Base-by-base conservation (phyloP, 2,888 invertebrate genomes). In the Conchocele bisecta region DNA sequence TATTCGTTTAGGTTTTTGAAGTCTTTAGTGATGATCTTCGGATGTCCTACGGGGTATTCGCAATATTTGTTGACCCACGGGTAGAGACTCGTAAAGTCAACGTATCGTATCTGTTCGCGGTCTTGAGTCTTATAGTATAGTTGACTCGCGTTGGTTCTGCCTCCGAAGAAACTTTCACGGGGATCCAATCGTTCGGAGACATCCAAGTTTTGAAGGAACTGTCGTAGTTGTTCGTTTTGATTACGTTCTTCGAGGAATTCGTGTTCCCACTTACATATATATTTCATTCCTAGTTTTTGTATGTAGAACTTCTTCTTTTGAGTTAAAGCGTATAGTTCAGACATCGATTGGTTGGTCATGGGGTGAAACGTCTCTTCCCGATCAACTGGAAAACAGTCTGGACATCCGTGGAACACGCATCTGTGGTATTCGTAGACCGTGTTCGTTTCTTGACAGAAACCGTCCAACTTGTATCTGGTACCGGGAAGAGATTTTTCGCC, bases 91-190 rank as follows among this genome's bases (percentile, higher is more conserved):
- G 69, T 76, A 20, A 84, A 81, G 20, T 68, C 73, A 17, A 50
- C 48, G 42, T 87, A 84, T 15, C 61, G 57, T 7, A 84, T 82
- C 33, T 67, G 42, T 50, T 85, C 70, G 5, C 44, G 2, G 20
- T 35, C 75, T 7, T 48, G 24, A 0, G 51, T 61, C 29, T 77
- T 68, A 28, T 83, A 65, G 20, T 77, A 74, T 4, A 86, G 54
- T 35, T 84, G 59, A 69, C 82, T 58, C 20, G 81, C 81, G 39
- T 82, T 81, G 0, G 82, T 83, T 2, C 85, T 24, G 0, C 86
- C 86, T 0, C 87, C 84, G 67, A 66, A 85, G 37, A 88, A 85
- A 13, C 84, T 79, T 37, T 86, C 79, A 31, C 79, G 53, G 4
- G 84, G 82, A n/a, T 75, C 48, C 9, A 83, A 22, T 15, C 67